Base-by-base conservation (phyloP, 2,888 invertebrate species). In the Cynaeus angustus region DNA sequence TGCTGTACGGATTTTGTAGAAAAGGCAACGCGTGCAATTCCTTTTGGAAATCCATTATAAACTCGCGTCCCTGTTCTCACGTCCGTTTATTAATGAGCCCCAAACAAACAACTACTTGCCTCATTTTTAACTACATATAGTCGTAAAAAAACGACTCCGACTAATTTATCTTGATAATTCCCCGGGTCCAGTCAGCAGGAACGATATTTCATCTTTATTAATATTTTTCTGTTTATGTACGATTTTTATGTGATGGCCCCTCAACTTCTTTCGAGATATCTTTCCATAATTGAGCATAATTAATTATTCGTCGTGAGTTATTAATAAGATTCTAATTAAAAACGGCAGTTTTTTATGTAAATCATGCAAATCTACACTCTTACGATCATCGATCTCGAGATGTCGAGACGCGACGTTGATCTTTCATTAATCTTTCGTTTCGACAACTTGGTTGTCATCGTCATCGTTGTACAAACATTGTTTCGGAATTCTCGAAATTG, bases 81-180 rank as follows among this genome's bases (percentile, higher is more conserved):
- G 75, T 77, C 74, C 68, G 70, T 69, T 79, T 79, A 79, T 79
- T 80, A 80, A 79, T 79, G 80, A 79, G 75, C 74, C 52, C 59
- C 73, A 74, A 77, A 78, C 73, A 76, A 79, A 79, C 78, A 79
- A 79, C 78, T 78, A 79, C 80, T 78, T 77, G 78, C 73, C 77
- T 79, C 79, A 79, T 80, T 79, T 80, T 80, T 80, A 80, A 80
- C 80, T 59, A 59, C 59, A 59, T 59, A 59, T 59, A 59, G 59
- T 59, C 46, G 28, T 28, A 46, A 59, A 79, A 78, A 77, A 79
- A 80, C 79, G 79, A 77, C 79, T 78, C 78, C 79, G 78, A 78
- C 78, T 80, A 78, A 80, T 80, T 79, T 79, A 77, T 77, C 78
- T 77, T 78, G 75, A 78, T 79, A 79, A 79, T 79, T 79, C 56